phyloP scores from a whole-genome alignment of 2,797 vertebrate genomes.

The Lacerta bilineata region DNA sequence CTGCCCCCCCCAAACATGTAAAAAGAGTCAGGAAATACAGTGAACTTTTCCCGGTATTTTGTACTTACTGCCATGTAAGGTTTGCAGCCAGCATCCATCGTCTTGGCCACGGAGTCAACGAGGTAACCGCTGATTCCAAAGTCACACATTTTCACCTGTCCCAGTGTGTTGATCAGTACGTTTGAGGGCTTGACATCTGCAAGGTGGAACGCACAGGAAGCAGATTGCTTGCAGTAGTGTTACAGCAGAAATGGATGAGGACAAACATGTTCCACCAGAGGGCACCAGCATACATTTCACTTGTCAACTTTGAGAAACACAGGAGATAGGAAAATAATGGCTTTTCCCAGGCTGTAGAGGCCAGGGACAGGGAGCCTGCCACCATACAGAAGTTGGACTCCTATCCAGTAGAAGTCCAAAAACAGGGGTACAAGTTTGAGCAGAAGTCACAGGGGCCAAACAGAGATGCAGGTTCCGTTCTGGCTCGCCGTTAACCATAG shows the following conservation, averaged over 20 bases:
- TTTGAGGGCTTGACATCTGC: slow-evolving; percentile 98
- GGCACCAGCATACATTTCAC: slow-evolving; percentile 40
- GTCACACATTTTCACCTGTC: slow-evolving; percentile 99
- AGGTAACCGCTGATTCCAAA: slow-evolving; percentile 98
- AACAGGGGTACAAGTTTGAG: background rate
- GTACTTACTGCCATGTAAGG: slow-evolving; percentile 97
- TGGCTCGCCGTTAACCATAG: background rate
- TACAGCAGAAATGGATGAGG: slow-evolving; percentile 17
- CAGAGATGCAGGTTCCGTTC: background rate
- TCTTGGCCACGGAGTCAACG: slow-evolving; percentile 97
- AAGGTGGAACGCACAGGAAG: slow-evolving; percentile 62
- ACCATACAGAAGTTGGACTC: too few relatives aligned
- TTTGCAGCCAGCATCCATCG: slow-evolving; percentile 97
- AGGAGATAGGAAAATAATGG: background rate
- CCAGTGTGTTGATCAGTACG: slow-evolving; percentile 95
- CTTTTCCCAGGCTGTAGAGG: background rate
- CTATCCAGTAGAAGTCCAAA: background rate
- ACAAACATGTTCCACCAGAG: slow-evolving; percentile 61
- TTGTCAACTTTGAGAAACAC: background rate
- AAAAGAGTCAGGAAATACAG: background rate
- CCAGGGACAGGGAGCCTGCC: background rate
- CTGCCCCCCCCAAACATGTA: background rate
- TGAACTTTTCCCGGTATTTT: background rate
- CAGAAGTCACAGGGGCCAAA: background rate
- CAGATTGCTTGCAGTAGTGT: slow-evolving; percentile 32